Evolutionary conservation across 2,888 invertebrate species (phyloP).

Genomic region (Quadroppia sp.): DNA sequence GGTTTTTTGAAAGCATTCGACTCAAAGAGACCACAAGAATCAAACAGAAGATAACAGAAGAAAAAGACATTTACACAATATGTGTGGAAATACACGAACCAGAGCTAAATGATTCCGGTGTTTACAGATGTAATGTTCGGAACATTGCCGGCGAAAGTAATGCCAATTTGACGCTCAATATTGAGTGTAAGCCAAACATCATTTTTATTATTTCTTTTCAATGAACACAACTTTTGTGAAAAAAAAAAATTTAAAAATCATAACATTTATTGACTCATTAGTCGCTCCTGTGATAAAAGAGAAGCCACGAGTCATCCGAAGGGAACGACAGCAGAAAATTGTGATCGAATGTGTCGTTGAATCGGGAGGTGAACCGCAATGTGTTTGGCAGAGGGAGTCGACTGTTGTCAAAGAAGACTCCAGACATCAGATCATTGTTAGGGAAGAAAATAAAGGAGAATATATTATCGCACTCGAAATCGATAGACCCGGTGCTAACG

Average conservation of each 20-base stretch:
- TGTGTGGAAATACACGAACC: conserved; percentile 83
- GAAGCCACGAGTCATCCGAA: conserved; percentile 82
- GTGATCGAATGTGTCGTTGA: conserved; percentile 89
- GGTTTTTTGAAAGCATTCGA: conserved; percentile 44
- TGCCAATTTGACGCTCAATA: conserved; percentile 93
- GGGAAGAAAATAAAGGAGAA: conserved; percentile 74
- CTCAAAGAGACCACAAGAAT: conserved; percentile 51
- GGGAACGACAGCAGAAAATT: conserved; percentile 79
- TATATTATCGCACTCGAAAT: conserved; percentile 86
- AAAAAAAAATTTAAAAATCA: neutral
- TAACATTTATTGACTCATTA: conserved; percentile 52
- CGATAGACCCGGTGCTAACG: conserved; percentile 82
- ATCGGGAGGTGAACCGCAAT: conserved; percentile 86
- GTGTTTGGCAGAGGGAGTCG: conserved; percentile 88
- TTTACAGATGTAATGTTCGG: conserved; percentile 96
- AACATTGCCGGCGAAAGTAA: conserved; percentile 93
- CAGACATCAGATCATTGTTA: conserved; percentile 69
- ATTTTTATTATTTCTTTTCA: no score
- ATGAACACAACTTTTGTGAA: no score
- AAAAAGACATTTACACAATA: conserved; percentile 80
- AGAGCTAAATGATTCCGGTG: conserved; percentile 89
- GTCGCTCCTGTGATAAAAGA: conserved; percentile 87
- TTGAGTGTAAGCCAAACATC: conserved; percentile 73
- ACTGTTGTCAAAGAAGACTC: conserved; percentile 71
- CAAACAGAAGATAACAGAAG: conserved; percentile 73